These are phyloP conservation scores for Unio delphinus DNA, from an alignment of 2,888 invertebrate genomes.

Conservation along the genomic window DNA sequence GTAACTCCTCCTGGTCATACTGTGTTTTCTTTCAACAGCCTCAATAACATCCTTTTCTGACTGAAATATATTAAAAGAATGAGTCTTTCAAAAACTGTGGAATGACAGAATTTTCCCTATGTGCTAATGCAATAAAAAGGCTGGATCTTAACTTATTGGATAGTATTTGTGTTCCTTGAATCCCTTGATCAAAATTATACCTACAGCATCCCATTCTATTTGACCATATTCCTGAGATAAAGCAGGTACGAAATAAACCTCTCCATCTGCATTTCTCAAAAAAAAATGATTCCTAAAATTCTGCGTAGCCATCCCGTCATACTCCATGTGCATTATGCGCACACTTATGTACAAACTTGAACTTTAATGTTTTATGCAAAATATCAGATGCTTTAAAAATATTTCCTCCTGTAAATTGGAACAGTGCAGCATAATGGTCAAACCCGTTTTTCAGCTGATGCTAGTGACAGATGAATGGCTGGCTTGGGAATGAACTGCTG, in stretches of 20 bases:
- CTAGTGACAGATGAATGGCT: too few species aligned
- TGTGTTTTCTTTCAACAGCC: constrained; percentile 1
- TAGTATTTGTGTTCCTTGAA: constrained; percentile 14
- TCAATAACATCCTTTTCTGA: constrained; percentile 16
- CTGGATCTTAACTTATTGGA: constrained; percentile 12
- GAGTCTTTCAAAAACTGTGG: constrained; percentile 11
- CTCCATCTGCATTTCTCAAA: constrained; percentile 15
- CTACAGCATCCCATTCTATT: constrained; percentile 21
- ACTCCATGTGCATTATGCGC: constrained; percentile 16
- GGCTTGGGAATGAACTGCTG: too few species aligned
- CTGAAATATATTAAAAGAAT: constrained; percentile 10
- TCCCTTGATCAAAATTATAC: constrained; percentile 17
- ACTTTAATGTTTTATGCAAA: constrained; percentile 3
- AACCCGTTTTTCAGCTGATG: too few species aligned
- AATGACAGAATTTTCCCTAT: constrained; percentile 16
- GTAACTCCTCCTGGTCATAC: constrained; percentile 5
- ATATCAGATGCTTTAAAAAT: constrained; percentile 7
- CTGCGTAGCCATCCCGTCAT: constrained; percentile 12
- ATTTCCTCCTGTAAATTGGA: too few species aligned
- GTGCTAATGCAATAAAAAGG: constrained; percentile 10
- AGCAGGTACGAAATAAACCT: constrained; percentile 12
- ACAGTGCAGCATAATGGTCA: too few species aligned
- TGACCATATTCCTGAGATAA: constrained; percentile 7
- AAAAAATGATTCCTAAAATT: constrained; percentile 14
- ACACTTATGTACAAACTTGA: constrained; percentile 10